A percentile compares a stretch with the other conserved stretches of the same genome.
Conservation (phyloP, 2,113 vertebrate genomes). For the Macrotus californicus region DNA sequence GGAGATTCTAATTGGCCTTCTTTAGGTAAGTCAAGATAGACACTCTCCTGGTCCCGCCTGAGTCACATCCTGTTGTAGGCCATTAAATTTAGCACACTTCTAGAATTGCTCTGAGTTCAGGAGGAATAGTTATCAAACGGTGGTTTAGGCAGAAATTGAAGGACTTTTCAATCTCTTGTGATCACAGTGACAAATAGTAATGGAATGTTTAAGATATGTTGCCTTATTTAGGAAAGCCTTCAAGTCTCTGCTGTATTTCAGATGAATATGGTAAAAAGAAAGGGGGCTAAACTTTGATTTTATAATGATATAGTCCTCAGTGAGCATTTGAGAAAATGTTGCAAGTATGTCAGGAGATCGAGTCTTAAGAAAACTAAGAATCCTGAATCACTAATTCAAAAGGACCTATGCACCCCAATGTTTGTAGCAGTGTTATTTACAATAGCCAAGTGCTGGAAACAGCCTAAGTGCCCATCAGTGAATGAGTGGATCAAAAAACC, state of each 20-base stretch:
- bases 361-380: not conserved
- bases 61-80: not conserved
- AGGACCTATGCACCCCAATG: too few relatives aligned
- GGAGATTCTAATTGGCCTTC: not conserved
- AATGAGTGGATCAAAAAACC: too few relatives aligned
- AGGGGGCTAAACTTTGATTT: not conserved
- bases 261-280: not conserved
- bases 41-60: not conserved
- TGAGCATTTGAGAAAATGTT: not conserved
- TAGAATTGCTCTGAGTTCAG: not conserved
- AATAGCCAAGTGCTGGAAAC: too few relatives aligned
- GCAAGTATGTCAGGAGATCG: not conserved
- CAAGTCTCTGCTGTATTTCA: not conserved
- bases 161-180: not conserved
- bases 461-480: too few relatives aligned
- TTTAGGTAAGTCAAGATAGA: not conserved
- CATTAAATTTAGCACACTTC: not conserved
- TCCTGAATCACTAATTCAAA: too few relatives aligned
- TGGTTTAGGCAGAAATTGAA: not conserved
- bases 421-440: too few relatives aligned
- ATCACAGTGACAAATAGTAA: not conserved
- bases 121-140: not conserved
- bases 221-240: not conserved
- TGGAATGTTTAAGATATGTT: not conserved
- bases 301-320: not conserved